A percentile compares a stretch with the other conserved stretches of the same genome.
Evolutionary conservation across 2,113 vertebrate genomes (phyloP).

Genomic region (Mormyrus lacerda): DNA sequence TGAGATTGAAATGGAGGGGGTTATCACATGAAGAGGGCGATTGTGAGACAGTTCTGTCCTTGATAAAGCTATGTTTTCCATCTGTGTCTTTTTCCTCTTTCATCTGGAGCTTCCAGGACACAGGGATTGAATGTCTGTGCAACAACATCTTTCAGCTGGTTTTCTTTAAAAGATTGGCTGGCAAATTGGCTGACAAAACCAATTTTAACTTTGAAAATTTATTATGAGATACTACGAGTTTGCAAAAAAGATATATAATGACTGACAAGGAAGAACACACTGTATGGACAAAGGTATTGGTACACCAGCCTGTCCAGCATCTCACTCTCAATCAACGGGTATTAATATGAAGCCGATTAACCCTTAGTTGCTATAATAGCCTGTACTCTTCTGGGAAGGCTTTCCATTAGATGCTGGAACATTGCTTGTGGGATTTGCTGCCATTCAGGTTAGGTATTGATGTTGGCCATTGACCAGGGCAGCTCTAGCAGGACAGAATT

Average conservation of each 20-base stretch:
- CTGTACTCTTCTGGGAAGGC: too few species aligned
- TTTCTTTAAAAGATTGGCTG: neutral
- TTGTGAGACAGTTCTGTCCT: neutral
- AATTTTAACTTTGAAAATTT: neutral
- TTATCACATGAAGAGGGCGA: neutral
- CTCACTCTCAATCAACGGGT: too few species aligned
- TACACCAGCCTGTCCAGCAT: neutral
- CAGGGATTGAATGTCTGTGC: neutral
- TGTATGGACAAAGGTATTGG: neutral
- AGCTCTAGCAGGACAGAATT: too few species aligned
- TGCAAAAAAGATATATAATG: neutral
- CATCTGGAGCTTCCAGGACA: neutral
- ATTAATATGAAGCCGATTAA: neutral
- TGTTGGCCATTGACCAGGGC: too few species aligned
- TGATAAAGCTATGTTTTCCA: neutral
- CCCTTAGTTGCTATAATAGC: neutral
- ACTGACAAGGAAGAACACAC: neutral
- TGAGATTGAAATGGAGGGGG: neutral
- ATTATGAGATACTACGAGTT: neutral
- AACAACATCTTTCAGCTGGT: neutral
- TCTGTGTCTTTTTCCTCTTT: neutral
- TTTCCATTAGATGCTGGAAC: too few species aligned
- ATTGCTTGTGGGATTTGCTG: too few species aligned
- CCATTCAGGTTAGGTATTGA: too few species aligned
- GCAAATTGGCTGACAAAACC: neutral